phyloP scores from a whole-genome alignment of 1,140 invertebrate species.

The Saccostrea cuccullata region DNA sequence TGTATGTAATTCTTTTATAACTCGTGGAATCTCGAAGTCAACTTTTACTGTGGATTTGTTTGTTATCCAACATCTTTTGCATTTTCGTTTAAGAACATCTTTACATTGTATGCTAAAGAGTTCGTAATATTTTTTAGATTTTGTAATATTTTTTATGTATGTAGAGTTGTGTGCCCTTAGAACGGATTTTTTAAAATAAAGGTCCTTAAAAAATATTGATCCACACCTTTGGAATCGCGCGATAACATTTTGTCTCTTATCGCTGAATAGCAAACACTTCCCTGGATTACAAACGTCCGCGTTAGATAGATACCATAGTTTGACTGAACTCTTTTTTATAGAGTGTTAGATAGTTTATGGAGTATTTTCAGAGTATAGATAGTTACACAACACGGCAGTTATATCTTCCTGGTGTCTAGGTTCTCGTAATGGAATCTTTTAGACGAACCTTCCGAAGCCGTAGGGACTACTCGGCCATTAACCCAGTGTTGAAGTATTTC shows the following conservation, averaged over 20 bases:
- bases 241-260: conserved; percentile 5
- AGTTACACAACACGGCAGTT: not conserved
- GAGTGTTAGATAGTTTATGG: not conserved
- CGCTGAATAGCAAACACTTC: not conserved
- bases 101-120: no score
- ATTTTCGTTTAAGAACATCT: no score
- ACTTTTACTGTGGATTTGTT: no score
- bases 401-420: not conserved
- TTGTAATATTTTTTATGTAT: no score
- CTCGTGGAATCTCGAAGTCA: no score
- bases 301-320: not conserved
- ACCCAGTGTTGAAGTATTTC: conserved; percentile 3
- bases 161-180: no score
- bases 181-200: no score
- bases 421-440: not conserved
- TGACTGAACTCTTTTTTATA: not conserved
- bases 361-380: not conserved
- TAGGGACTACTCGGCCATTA: not conserved
- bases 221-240: not conserved
- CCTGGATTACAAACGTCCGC: not conserved
- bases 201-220: not conserved
- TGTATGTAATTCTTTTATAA: no score
- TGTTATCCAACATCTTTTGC: no score
- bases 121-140: no score
- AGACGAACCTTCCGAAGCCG: not conserved